Base-by-base conservation (phyloP, 2,113 vertebrate genomes). In the Capreolus pygargus region DNA sequence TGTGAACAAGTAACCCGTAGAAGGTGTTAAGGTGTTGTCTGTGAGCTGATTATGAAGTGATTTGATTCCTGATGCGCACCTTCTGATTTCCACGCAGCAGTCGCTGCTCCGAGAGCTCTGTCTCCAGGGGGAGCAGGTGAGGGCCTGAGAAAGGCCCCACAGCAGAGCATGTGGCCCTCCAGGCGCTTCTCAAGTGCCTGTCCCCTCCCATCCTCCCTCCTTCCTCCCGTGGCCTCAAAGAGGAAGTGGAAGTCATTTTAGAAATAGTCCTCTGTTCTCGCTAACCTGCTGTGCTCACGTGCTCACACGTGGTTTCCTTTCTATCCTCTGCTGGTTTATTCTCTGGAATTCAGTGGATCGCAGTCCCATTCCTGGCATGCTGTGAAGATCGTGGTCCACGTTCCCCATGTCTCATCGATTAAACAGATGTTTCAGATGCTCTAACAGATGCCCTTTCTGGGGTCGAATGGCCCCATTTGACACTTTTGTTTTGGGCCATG, bases 91-190 rank as follows among this genome's bases (percentile, higher is more conserved):
- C 28, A 12, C 4, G 61, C 27, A 25, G 45, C 28, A 2, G 4
- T 28, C 8, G 8, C 23, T 52, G 6, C 54, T 15, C n/a, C 0
- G 0, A 21, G 39, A 27, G 50, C 39, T 52, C 36, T 3, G 55
- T 54, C 25, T 50, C 52, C 57, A 13, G 45, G 36, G 25, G 33
- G n/a, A n/a, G 15, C 15, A 4, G 16, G 6, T 15, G 6, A 27
- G 23, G 33, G 30, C 16, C 78, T 1, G 15, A 16, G 28, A 25
- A 21, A 12, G 9, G 11, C 13, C 81, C 30, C 9, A 14, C 33
- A 43, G 45, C 9, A 5, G 16, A n/a, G 52, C 14, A 3, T 4
- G 10, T 19, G 1, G 54, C 43, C 36, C 2, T 39, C 4, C 14
- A 33, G 11, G 28, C 67, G 36, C 45, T 43, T 36, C 17, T 11